Evolutionary conservation across 92 coral and sea anemone species (phyloP).

Genomic region (Galaxea fascicularis): DNA sequence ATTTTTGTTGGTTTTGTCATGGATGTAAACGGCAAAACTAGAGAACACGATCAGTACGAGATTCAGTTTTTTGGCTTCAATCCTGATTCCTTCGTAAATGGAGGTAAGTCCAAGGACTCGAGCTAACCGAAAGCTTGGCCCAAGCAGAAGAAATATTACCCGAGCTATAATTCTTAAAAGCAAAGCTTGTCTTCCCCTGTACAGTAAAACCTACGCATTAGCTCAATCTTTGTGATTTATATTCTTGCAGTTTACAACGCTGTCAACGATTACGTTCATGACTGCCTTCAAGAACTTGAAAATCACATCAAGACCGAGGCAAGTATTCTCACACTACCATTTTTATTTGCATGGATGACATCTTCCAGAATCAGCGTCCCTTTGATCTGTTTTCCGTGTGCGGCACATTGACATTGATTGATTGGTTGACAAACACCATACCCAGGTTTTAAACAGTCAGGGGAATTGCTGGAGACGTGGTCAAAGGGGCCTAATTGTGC

Average conservation of each 20-base stretch:
- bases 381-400: too few species aligned
- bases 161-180: neutral
- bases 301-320: conserved; percentile 80
- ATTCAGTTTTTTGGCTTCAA: conserved; percentile 97
- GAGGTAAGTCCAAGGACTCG: conserved; percentile 57
- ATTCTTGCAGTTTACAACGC: conserved; percentile 84
- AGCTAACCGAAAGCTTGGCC: too few species aligned
- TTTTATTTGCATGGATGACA: too few species aligned
- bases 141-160: neutral
- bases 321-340: neutral
- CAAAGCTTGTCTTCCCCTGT: neutral
- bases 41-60: conserved; percentile 81
- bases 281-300: conserved; percentile 92
- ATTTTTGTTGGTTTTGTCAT: conserved; percentile 3
- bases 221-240: neutral
- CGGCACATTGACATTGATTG: too few species aligned
- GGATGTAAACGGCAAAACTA: conserved; percentile 47
- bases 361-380: neutral
- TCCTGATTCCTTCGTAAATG: conserved; percentile 96
- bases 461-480: too few species aligned
- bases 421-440: too few species aligned
- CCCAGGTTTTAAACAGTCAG: too few species aligned
- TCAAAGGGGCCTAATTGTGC: too few species aligned
- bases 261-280: conserved; percentile 86
- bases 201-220: neutral